Evolutionary conservation across 2,797 vertebrate genomes (phyloP).

Genomic region (Liparis tanakae): DNA sequence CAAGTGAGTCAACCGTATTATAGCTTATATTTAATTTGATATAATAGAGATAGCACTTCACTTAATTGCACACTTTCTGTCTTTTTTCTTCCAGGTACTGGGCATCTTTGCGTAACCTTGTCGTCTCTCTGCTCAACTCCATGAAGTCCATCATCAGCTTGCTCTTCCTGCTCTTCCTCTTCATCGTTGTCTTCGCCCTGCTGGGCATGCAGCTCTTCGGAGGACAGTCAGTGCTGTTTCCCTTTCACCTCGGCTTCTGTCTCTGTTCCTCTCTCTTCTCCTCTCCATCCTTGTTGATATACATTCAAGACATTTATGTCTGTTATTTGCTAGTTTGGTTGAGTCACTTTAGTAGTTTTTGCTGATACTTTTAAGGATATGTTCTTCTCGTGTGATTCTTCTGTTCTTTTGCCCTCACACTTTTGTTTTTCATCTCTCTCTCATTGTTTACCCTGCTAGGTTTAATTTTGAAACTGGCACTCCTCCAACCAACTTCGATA

Average conservation of each 20-base stretch:
- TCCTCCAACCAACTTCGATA: slow-evolving; percentile 97
- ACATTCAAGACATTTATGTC: slow-evolving; percentile 21
- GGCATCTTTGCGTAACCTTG: slow-evolving; percentile 95
- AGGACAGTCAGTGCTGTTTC: slow-evolving; percentile 90
- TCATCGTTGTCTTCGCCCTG: slow-evolving; percentile 97
- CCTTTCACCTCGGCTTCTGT: neutral
- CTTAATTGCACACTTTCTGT: slow-evolving; percentile 5
- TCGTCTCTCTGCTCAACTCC: slow-evolving; percentile 96
- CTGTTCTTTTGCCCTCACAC: slow-evolving; percentile 7
- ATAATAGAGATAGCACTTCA: neutral
- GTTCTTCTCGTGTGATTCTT: slow-evolving; percentile 21
- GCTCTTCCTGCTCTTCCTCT: slow-evolving; percentile 97
- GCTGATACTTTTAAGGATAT: neutral
- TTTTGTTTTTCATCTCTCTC: slow-evolving; percentile 10
- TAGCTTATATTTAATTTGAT: neutral
- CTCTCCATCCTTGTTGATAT: slow-evolving; percentile 13
- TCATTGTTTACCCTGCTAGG: slow-evolving; percentile 71
- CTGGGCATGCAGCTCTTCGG: slow-evolving; percentile 98
- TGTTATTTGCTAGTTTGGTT: slow-evolving; percentile 28
- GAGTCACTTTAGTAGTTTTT: slow-evolving; percentile 15
- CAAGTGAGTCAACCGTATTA: slow-evolving; percentile 85
- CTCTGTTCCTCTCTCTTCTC: neutral
- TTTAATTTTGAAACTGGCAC: slow-evolving; percentile 96
- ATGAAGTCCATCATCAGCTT: slow-evolving; percentile 99
- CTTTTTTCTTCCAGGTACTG: slow-evolving; percentile 88